A percentile compares a stretch with the other conserved stretches of the same genome.
These are phyloP conservation scores for Chiroxiphia lanceolata DNA, from an alignment of 2,797 vertebrate genomes.

Conservation along the genomic window DNA sequence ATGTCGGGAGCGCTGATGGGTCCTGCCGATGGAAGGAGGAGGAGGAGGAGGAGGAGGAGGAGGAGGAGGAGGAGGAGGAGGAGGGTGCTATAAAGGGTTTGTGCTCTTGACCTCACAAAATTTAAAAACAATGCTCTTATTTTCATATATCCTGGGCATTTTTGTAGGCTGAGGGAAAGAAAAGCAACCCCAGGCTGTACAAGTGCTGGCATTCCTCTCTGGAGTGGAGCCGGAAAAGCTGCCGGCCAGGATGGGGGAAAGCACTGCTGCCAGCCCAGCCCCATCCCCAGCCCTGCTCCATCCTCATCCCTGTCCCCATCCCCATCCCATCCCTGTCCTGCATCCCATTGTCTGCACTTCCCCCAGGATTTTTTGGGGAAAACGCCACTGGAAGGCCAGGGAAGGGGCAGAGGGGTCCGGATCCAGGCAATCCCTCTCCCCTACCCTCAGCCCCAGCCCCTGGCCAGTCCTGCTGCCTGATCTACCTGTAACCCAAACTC, in stretches of 20 bases:
- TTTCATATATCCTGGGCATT: not conserved
- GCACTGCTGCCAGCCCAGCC: not conserved
- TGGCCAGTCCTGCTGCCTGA: not conserved
- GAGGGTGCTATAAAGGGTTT: not conserved
- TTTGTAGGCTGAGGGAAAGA: not conserved
- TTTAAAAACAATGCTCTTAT: not conserved
- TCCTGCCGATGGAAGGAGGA: not conserved
- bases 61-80: not conserved
- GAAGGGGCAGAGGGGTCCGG: not conserved
- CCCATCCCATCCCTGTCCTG: not conserved
- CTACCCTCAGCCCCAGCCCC: rapidly evolving
- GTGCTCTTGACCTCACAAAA: not conserved
- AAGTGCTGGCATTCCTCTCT: not conserved
- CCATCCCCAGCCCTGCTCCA: not conserved
- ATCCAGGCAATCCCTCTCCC: rapidly evolving
- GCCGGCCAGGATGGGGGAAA: rapidly evolving
- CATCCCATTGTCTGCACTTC: not conserved
- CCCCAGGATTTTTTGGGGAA: not conserved
- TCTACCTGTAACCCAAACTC: not conserved
- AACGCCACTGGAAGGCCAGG: not conserved
- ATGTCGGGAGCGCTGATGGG: rapidly evolving
- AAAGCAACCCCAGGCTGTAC: not conserved
- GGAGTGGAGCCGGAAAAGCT: not conserved
- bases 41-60: not conserved
- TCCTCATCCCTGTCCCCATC: not conserved